Percentiles rank a stretch among this genome's conserved stretches.
Conservation (phyloP, 1,140 invertebrate species). For the Pissodes strobi region DNA sequence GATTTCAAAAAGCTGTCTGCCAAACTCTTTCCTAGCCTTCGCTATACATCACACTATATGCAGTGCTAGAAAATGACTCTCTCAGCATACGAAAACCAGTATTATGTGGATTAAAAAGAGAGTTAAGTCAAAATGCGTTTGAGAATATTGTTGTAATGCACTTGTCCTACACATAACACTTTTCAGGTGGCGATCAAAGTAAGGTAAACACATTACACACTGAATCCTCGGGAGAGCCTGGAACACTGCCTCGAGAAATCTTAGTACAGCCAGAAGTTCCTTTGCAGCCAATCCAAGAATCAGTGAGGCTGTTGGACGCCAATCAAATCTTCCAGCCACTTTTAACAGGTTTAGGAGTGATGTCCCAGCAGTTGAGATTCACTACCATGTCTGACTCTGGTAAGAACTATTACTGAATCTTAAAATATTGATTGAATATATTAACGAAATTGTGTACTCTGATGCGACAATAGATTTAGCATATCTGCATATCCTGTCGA, state of each 20-base stretch:
- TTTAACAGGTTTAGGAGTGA: conserved; percentile 80
- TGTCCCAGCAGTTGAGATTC: conserved; percentile 80
- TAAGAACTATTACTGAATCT: conserved; percentile 23
- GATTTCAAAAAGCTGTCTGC: too few relatives aligned
- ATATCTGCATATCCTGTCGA: too few relatives aligned
- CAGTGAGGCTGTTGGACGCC: conserved; percentile 82
- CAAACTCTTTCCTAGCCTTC: too few relatives aligned
- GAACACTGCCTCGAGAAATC: conserved; percentile 53
- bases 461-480: too few relatives aligned
- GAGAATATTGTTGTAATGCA: too few relatives aligned
- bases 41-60: too few relatives aligned
- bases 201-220: conserved; percentile 65
- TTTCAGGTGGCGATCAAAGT: conserved; percentile 58
- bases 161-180: too few relatives aligned
- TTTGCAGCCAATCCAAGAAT: conserved; percentile 79
- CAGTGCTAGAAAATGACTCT: too few relatives aligned
- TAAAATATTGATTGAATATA: neutral
- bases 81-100: too few relatives aligned
- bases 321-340: conserved; percentile 92
- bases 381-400: conserved; percentile 51
- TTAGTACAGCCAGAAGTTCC: conserved; percentile 58
- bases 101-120: too few relatives aligned
- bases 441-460: too few relatives aligned
- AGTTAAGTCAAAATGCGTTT: too few relatives aligned
- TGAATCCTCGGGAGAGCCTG: conserved; percentile 57